Conservation (phyloP, 2,888 invertebrate genomes). For the Eugnorisma glareosa region DNA sequence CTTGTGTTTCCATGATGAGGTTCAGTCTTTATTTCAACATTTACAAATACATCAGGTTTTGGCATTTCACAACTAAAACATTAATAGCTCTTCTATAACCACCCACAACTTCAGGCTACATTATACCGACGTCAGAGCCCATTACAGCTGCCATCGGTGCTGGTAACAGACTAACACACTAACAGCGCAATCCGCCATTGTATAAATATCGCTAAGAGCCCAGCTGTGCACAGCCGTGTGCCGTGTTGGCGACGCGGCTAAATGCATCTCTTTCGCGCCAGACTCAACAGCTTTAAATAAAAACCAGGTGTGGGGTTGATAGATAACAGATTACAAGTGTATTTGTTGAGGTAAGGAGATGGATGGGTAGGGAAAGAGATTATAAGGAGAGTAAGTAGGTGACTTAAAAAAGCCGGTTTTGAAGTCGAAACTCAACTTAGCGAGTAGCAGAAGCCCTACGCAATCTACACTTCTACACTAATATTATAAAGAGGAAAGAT, state of each 20-base stretch:
- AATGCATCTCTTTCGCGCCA: conserved; percentile 60
- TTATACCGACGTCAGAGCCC: conserved; percentile 31
- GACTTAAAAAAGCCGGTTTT: background rate
- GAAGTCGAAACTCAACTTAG: background rate
- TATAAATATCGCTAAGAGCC: conserved; percentile 52
- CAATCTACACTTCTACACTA: no score
- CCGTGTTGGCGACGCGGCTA: conserved; percentile 26
- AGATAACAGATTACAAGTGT: conserved; percentile 16
- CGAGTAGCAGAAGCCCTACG: no score
- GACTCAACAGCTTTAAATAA: conserved; percentile 32
- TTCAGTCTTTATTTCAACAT: background rate
- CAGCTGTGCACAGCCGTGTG: conserved; percentile 59
- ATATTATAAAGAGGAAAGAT: no score
- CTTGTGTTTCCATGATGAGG: background rate
- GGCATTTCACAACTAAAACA: no score
- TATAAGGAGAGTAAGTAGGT: background rate
- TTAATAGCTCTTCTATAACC: background rate
- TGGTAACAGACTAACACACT: conserved; percentile 16
- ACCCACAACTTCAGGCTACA: background rate
- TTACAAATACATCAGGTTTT: background rate
- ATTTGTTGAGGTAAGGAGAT: background rate
- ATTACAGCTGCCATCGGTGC: conserved; percentile 22
- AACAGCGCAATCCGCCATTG: conserved; percentile 46
- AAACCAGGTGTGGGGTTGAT: conserved; percentile 44
- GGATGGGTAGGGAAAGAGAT: background rate